Percentiles rank a stretch among this genome's conserved stretches.
Evolutionary conservation across 2,888 invertebrate genomes (phyloP).

Genomic region (Latrodectus hesperus): DNA sequence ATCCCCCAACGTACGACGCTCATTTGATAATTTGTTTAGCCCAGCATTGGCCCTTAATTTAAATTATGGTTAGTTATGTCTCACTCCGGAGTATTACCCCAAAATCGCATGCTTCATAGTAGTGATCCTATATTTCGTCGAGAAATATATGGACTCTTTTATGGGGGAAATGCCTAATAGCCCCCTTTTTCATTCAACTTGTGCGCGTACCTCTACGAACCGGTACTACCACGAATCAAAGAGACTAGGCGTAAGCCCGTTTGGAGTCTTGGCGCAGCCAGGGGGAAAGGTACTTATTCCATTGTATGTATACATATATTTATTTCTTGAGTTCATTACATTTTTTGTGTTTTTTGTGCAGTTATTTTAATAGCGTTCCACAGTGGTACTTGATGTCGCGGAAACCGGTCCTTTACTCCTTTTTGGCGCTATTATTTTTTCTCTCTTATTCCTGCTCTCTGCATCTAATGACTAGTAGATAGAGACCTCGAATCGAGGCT

Average conservation of each 20-base stretch:
- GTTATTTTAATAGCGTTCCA: slow-evolving; percentile 68
- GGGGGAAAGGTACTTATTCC: slow-evolving; percentile 65
- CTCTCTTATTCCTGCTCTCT: slow-evolving; percentile 32
- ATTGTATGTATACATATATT: slow-evolving; percentile 66
- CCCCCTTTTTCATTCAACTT: slow-evolving; percentile 41
- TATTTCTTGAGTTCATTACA: slow-evolving; percentile 65
- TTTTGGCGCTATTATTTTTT: slow-evolving; percentile 24
- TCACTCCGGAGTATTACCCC: too few relatives aligned
- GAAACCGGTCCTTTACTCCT: slow-evolving; percentile 56
- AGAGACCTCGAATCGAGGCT: slow-evolving; percentile 59
- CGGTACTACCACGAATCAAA: slow-evolving; percentile 57
- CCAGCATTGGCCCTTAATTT: too few relatives aligned
- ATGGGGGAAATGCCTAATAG: slow-evolving; percentile 28
- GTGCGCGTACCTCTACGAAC: slow-evolving; percentile 45
- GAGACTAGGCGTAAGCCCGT: slow-evolving; percentile 57
- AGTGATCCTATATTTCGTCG: too few relatives aligned
- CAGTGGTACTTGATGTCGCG: slow-evolving; percentile 67
- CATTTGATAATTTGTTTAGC: too few relatives aligned
- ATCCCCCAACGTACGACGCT: too few relatives aligned
- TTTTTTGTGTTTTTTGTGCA: slow-evolving; percentile 65
- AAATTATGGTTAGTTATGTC: too few relatives aligned
- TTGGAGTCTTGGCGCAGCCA: slow-evolving; percentile 60
- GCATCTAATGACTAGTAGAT: slow-evolving; percentile 67
- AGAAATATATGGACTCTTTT: slow-evolving; percentile 3
- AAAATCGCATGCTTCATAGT: too few relatives aligned